A percentile compares a stretch with the other conserved stretches of the same genome.
phyloP scores from a whole-genome alignment of 2,888 invertebrate genomes.

The Furcula furcula region DNA sequence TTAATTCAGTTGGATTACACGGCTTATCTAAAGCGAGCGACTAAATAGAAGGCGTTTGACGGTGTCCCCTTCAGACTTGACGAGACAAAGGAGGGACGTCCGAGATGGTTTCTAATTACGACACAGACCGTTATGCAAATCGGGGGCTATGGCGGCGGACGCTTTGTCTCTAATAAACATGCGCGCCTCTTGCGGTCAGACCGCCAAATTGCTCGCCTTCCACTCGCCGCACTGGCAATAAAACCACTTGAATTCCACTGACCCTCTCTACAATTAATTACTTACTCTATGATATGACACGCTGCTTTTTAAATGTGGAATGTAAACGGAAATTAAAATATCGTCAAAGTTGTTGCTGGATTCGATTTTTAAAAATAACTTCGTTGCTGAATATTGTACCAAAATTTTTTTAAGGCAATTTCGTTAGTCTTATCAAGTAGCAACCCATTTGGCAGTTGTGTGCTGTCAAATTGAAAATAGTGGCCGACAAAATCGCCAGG shows the following conservation, averaged over 20 bases:
- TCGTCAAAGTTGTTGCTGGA: too few relatives aligned
- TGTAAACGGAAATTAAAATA: too few relatives aligned
- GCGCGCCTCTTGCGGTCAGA: constrained; percentile 73
- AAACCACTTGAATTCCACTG: constrained; percentile 59
- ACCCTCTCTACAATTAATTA: constrained; percentile 61
- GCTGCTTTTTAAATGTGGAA: constrained; percentile 10
- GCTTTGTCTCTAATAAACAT: constrained; percentile 79
- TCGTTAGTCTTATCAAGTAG: too few relatives aligned
- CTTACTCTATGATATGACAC: constrained; percentile 51
- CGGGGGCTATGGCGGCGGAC: constrained; percentile 60
- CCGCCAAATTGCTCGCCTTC: constrained; percentile 71
- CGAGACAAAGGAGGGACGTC: constrained; percentile 73
- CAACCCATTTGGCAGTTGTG: constrained; percentile 56
- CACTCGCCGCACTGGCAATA: constrained; percentile 56
- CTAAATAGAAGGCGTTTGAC: constrained; percentile 73
- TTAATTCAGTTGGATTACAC: constrained; percentile 54
- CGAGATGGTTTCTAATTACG: constrained; percentile 81
- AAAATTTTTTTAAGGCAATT: too few relatives aligned
- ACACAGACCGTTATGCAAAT: constrained; percentile 79
- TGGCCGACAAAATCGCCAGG: constrained; percentile 57
- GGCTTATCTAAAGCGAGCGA: constrained; percentile 48
- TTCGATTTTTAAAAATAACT: too few relatives aligned
- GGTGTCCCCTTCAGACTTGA: constrained; percentile 60
- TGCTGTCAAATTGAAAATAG: constrained; percentile 57
- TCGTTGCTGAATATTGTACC: too few relatives aligned